phyloP scores from a whole-genome alignment of 2,113 vertebrate species.

The Crotalus tigris region DNA sequence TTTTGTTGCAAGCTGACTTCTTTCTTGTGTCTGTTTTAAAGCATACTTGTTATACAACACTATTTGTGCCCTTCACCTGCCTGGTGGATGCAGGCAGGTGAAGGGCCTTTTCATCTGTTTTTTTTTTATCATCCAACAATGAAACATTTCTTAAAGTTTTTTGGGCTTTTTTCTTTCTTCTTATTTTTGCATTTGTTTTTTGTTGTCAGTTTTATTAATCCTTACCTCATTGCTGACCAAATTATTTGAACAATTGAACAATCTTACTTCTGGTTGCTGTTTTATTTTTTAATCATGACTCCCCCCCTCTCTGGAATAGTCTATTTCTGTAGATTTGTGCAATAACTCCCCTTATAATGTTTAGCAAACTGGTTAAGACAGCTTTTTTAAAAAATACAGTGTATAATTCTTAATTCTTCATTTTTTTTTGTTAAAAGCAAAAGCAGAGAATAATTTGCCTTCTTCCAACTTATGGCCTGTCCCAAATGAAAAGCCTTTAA shows the following conservation, averaged over 20 bases:
- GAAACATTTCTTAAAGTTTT: not conserved
- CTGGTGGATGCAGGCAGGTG: not conserved
- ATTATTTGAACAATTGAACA: not conserved
- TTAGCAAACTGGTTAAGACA: not conserved
- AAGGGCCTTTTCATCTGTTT: not conserved
- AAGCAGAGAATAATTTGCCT: not conserved
- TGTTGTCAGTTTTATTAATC: not conserved
- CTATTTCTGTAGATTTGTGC: not conserved
- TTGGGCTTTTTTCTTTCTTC: not conserved
- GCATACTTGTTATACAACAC: not conserved
- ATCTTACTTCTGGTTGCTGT: not conserved
- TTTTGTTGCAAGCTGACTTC: not conserved
- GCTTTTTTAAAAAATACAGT: not conserved
- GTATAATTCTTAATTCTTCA: not conserved
- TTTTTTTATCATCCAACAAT: not conserved
- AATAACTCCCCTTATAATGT: not conserved
- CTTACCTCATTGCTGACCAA: not conserved
- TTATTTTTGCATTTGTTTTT: not conserved
- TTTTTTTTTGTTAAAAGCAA: slow-evolving; percentile 22
- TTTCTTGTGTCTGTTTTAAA: not conserved
- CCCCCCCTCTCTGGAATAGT: too few relatives aligned
- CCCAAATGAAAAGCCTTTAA: not conserved
- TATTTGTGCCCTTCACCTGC: not conserved
- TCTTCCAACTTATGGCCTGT: not conserved
- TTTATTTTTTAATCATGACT: not conserved